Percentiles rank a stretch among this genome's conserved stretches.
Conservation (phyloP, 2,113 vertebrate genomes). For the Meleagris gallopavo region DNA sequence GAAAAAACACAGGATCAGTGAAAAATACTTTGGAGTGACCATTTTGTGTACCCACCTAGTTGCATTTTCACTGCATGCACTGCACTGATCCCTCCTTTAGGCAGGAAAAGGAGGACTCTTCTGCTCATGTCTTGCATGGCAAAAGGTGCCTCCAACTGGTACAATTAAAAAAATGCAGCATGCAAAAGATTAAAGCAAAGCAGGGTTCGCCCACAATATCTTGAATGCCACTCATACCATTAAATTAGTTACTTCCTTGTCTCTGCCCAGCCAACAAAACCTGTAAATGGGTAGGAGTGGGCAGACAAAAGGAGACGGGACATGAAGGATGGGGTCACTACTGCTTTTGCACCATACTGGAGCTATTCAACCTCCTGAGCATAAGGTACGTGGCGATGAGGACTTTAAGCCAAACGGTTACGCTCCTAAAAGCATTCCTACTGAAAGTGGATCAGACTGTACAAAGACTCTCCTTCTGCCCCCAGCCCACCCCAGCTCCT, state of each 20-base stretch:
- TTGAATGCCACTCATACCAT: too few relatives aligned
- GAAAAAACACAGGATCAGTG: not conserved
- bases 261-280: not conserved
- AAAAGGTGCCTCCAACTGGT: not conserved
- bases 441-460: not conserved
- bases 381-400: accelerated
- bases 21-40: not conserved
- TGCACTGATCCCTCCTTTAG: not conserved
- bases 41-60: not conserved
- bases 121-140: too few relatives aligned
- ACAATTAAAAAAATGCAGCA: not conserved
- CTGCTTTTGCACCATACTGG: not conserved
- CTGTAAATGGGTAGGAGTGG: not conserved
- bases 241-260: not conserved
- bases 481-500: accelerated
- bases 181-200: not conserved
- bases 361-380: not conserved
- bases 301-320: not conserved
- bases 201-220: not conserved
- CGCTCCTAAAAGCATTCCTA: not conserved
- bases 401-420: not conserved
- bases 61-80: not conserved
- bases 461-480: accelerated
- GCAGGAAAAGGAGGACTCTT: not conserved
- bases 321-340: too few relatives aligned